Percentiles rank a stretch among this genome's conserved stretches.
Evolutionary conservation across 2,888 invertebrate genomes (phyloP).

Genomic region (Athalia circularis): DNA sequence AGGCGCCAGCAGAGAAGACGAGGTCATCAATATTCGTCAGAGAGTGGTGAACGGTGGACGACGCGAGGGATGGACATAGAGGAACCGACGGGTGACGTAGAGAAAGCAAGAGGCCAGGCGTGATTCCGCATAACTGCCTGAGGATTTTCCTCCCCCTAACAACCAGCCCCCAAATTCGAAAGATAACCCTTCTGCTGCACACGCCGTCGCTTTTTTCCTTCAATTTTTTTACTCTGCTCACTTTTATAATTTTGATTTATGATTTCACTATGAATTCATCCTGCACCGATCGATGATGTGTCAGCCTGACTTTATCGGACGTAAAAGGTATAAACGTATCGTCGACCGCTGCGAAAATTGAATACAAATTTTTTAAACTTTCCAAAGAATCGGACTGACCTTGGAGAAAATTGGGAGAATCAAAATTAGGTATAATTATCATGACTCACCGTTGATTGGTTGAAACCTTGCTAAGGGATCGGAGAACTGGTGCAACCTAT

Average conservation of each 20-base stretch:
- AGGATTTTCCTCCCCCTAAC: conserved; percentile 35
- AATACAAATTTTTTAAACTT: not conserved
- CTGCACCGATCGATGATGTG: too few species aligned
- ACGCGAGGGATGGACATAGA: too few species aligned
- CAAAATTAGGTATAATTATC: not conserved
- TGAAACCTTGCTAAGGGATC: conserved; percentile 76
- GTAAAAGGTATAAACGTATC: too few species aligned
- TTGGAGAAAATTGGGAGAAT: not conserved
- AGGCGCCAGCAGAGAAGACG: conserved; percentile 12
- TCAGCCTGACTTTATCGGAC: too few species aligned
- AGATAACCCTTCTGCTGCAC: conserved; percentile 27
- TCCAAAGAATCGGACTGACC: too few species aligned
- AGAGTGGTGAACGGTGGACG: conserved; percentile 51
- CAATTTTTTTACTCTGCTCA: not conserved
- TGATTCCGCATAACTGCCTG: conserved; percentile 47
- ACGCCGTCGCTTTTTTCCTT: conserved; percentile 1
- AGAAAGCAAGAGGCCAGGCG: conserved; percentile 42
- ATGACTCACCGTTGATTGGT: conserved; percentile 74
- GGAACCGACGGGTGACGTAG: conserved; percentile 29
- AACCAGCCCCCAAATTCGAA: conserved; percentile 31
- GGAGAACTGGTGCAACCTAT: conserved; percentile 75
- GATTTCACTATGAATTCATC: too few species aligned
- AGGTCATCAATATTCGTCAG: conserved; percentile 61
- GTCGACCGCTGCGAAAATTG: not conserved
- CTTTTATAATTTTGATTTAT: conserved; percentile 40